Conservation (phyloP, 2,888 invertebrate genomes). For the Lithophane semibrunnea region DNA sequence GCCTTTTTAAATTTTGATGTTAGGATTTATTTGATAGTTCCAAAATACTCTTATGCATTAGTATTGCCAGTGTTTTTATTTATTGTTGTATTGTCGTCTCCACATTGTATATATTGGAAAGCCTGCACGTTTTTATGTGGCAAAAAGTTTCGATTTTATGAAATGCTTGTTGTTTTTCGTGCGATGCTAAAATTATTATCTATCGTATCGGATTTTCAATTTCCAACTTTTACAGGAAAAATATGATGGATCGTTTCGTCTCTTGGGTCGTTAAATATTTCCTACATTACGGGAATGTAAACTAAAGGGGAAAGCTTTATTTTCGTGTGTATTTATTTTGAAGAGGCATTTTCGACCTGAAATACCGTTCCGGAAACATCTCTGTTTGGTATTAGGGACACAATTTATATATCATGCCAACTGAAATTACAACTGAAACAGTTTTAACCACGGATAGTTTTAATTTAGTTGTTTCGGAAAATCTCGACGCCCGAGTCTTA, state of each 20-base stretch:
- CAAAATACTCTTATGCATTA: too few relatives aligned
- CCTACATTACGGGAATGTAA: background rate
- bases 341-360: background rate
- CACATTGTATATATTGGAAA: background rate
- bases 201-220: background rate
- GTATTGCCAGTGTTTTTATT: too few relatives aligned
- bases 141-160: constrained; percentile 25
- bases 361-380: background rate
- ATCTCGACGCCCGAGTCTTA: background rate
- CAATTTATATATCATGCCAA: background rate
- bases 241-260: background rate
- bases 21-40: too few relatives aligned
- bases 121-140: constrained; percentile 8
- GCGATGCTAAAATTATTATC: background rate
- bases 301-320: background rate
- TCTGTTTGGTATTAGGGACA: too few relatives aligned
- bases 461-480: background rate
- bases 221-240: background rate
- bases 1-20: too few relatives aligned
- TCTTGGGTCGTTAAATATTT: constrained; percentile 3
- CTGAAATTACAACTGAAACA: background rate
- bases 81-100: too few relatives aligned
- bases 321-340: constrained; percentile 1
- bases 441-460: background rate
- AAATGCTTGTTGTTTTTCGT: constrained; percentile 24